Evolutionary conservation across 2,113 vertebrate genomes (phyloP).

Genomic region (Pelobates fuscus): DNA sequence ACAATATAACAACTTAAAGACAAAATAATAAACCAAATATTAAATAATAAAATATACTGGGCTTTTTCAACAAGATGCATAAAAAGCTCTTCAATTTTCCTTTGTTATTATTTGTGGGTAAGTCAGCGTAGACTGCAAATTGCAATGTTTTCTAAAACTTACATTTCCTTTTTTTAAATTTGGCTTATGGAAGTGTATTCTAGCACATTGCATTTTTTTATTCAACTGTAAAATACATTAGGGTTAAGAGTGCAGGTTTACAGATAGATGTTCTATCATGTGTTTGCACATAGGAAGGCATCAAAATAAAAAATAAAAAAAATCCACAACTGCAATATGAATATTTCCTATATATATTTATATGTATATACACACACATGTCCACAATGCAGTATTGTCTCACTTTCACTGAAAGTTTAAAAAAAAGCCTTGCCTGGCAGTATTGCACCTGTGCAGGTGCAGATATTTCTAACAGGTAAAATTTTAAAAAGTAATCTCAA

Average conservation of each 20-base stretch:
- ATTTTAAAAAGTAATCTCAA: not conserved
- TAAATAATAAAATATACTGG: no score
- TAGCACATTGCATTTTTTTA: slow-evolving; percentile 56
- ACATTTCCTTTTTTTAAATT: not conserved
- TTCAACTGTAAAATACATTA: slow-evolving; percentile 53
- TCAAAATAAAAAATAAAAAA: slow-evolving; percentile 56
- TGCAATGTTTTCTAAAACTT: not conserved
- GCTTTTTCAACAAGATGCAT: no score
- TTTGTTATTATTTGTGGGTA: no score
- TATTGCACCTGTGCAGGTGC: slow-evolving; percentile 70
- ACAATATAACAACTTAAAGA: slow-evolving; percentile 54
- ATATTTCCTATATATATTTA: slow-evolving; percentile 54
- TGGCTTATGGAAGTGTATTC: slow-evolving; percentile 42
- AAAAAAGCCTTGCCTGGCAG: slow-evolving; percentile 62
- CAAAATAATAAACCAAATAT: not conserved
- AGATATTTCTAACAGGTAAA: slow-evolving; percentile 54
- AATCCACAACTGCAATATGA: slow-evolving; percentile 57
- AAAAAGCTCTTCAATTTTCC: no score
- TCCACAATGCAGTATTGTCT: slow-evolving; percentile 60
- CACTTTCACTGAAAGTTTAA: slow-evolving; percentile 87
- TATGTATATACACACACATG: slow-evolving; percentile 58
- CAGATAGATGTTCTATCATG: slow-evolving; percentile 55
- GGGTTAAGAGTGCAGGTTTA: no score
- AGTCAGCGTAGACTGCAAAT: not conserved
- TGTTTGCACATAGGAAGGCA: slow-evolving; percentile 61